Evolutionary conservation across 1,140 invertebrate genomes (phyloP).

Genomic region (Drosophila cardini): DNA sequence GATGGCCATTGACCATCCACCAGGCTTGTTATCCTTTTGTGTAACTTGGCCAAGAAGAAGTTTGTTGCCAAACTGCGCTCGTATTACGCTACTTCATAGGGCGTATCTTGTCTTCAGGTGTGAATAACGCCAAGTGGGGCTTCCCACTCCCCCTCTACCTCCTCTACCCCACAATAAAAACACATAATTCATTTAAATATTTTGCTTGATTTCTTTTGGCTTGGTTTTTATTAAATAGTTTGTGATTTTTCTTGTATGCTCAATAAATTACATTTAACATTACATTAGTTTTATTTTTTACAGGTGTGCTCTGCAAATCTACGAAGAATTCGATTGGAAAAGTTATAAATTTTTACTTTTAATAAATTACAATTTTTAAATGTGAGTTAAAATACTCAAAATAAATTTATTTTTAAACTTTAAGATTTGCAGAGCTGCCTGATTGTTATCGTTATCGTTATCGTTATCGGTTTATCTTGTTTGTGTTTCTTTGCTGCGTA

Average conservation of each 20-base stretch:
- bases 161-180: not conserved
- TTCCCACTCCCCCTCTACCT: not conserved
- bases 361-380: not conserved
- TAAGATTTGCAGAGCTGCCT: not conserved
- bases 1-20: constrained; percentile 32
- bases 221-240: constrained; percentile 43
- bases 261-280: constrained; percentile 79
- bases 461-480: constrained; percentile 1
- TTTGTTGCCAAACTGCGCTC: constrained; percentile 16
- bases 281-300: constrained; percentile 33
- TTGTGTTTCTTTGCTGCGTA: too few relatives aligned
- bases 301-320: not conserved
- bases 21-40: constrained; percentile 13
- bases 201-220: constrained; percentile 61
- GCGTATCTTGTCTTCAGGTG: constrained; percentile 13
- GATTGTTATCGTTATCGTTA: constrained; percentile 12
- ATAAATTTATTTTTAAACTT: not conserved
- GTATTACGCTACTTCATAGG: not conserved
- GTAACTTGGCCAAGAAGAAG: constrained; percentile 15
- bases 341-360: not conserved
- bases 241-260: constrained; percentile 30
- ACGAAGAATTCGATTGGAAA: not conserved
- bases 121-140: constrained; percentile 14
- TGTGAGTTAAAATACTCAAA: not conserved
- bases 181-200: constrained; percentile 14